Conservation (phyloP, 2,113 vertebrate species). For the Oryctolagus cuniculus region mOryCun1.1 NC_091441.1:121775001-121775500, state of each 20-base stretch:
- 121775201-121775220: neutral
- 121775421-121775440: conserved; percentile 15
- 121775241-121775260: neutral
- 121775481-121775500: conserved; percentile 50
- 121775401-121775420: conserved; percentile 2
- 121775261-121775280: neutral
- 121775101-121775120: neutral
- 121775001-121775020: neutral
- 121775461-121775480: conserved; percentile 55
- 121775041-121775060: neutral
- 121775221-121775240: neutral
- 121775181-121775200: neutral
- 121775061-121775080: conserved; percentile 10
- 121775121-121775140: conserved; percentile 23
- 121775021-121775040: neutral
- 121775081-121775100: neutral
- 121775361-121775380: neutral
- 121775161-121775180: neutral
- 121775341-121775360: neutral
- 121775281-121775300: neutral
- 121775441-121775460: neutral
- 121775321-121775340: neutral
- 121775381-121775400: conserved; percentile 16
- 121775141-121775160: conserved; percentile 40
- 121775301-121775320: neutral